These are phyloP conservation scores for Drosophila kanekoi DNA, from an alignment of 2,888 invertebrate species.

Conservation along the genomic window DNA sequence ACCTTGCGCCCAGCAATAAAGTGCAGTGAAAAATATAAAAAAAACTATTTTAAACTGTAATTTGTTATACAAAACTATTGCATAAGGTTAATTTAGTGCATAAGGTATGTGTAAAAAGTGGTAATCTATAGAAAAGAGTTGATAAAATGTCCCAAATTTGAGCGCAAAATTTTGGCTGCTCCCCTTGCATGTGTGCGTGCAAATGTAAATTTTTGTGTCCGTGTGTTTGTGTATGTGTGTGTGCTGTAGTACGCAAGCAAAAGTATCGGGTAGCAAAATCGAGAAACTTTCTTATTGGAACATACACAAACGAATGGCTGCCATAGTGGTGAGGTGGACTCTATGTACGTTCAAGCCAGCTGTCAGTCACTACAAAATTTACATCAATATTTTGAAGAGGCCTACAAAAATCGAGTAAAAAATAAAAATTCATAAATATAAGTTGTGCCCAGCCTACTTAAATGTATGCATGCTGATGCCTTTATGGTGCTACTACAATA, in stretches of 20 bases:
- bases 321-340: conserved; percentile 14
- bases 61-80: conserved; percentile 52
- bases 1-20: conserved; percentile 63
- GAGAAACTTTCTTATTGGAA: conserved; percentile 75
- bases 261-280: conserved; percentile 75
- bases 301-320: conserved; percentile 35
- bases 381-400: conserved; percentile 24
- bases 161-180: conserved; percentile 57
- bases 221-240: conserved; percentile 27
- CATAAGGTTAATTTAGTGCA: conserved; percentile 60
- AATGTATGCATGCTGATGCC: not conserved
- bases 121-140: conserved; percentile 14
- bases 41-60: conserved; percentile 56
- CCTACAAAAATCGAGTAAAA: not conserved
- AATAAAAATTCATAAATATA: not conserved
- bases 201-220: conserved; percentile 15
- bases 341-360: conserved; percentile 31
- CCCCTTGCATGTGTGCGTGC: conserved; percentile 34
- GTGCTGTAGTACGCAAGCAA: conserved; percentile 65
- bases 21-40: conserved; percentile 74
- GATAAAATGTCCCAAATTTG: conserved; percentile 41
- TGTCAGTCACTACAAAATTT: conserved; percentile 32
- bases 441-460: conserved; percentile 20
- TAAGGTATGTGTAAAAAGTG: conserved; percentile 47
- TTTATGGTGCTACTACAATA: not conserved